These are phyloP conservation scores for Lucifuga dentata DNA, from an alignment of 2,113 vertebrate genomes.

Conservation along the genomic window DNA sequence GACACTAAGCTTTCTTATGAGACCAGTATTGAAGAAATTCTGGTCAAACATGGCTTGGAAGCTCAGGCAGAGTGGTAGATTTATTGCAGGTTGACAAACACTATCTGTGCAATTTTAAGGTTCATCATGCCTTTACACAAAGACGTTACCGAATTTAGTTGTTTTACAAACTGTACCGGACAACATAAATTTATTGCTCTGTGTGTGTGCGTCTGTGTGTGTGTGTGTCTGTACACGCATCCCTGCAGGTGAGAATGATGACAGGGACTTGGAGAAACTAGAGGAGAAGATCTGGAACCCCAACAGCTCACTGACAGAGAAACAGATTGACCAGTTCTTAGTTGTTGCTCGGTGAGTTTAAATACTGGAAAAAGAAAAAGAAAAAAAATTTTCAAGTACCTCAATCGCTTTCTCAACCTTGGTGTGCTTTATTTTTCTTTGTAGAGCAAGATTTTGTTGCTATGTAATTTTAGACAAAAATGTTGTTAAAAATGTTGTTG, in stretches of 20 bases:
- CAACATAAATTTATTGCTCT: not conserved
- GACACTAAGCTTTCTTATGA: slow-evolving; percentile 52
- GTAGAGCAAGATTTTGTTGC: slow-evolving; percentile 1
- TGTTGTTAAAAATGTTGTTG: not conserved
- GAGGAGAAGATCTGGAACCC: slow-evolving; percentile 97
- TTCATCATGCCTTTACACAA: slow-evolving; percentile 40
- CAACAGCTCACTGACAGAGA: slow-evolving; percentile 90
- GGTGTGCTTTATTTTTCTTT: not conserved
- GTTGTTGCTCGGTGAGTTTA: slow-evolving; percentile 95
- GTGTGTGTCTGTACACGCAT: slow-evolving; percentile 12
- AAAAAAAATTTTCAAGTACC: not conserved
- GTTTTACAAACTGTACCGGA: not conserved
- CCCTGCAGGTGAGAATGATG: slow-evolving; percentile 88
- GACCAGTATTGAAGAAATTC: slow-evolving; percentile 59
- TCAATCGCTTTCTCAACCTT: not conserved
- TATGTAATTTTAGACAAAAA: not conserved
- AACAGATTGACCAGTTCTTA: slow-evolving; percentile 98
- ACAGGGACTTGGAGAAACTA: slow-evolving; percentile 90
- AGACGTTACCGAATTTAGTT: too few relatives aligned
- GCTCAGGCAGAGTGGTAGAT: slow-evolving; percentile 29
- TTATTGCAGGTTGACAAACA: slow-evolving; percentile 24
- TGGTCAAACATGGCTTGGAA: slow-evolving; percentile 43
- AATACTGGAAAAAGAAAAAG: not conserved
- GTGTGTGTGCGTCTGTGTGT: slow-evolving; percentile 3
- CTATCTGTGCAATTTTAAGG: slow-evolving; percentile 35